Base-by-base conservation (phyloP, 1,140 invertebrate genomes). In the Chrysomallon squamiferum region DNA sequence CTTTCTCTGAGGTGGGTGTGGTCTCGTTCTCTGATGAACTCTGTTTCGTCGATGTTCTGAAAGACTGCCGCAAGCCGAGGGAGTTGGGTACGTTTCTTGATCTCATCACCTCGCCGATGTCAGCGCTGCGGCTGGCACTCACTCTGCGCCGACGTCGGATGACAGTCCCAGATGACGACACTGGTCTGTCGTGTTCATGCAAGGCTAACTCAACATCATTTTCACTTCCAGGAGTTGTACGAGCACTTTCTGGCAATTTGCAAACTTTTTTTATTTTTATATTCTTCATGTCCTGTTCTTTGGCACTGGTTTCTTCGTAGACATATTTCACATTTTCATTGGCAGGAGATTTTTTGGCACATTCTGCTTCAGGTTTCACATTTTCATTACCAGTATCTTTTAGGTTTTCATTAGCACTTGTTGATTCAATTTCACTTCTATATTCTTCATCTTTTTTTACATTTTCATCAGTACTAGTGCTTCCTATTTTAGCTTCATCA, bases 11-110 rank as follows among this genome's bases (percentile, higher is more conserved):
- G 9, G 67, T 59, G 9, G 25, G 49, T 47, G 61, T 56, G 15
- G 64, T 47, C 22, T 72, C 71, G 47, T 72, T 72, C 41, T 72
- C 71, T 5, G 64, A 69, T 18, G 71, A 72, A 33, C 67, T 72
- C 20, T 30, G 22, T 49, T 35, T 59, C 41, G 61, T 56, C 9
- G 58, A 25, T 22, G 30, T 6, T 38, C 43, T 62, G 54, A 49
- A 43, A 22, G 58, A 61, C 3, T 54, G 33, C n/a, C 50, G 61
- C 49, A 67, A 45, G 2, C 64, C 49, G 4, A 69, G 58, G 1
- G 45, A 60, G 43, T 18, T 68, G 3, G 64, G 71, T 45, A 68
- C 30, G 29, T 22, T 54, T 32, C 66, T n/a, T 15, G 41, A 15
- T 20, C 66, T 43, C 3, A 27, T 15, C 3, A 49, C 45, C 9